These are phyloP conservation scores for Podocnemis expansa DNA, from an alignment of 2,113 vertebrate species.

Conservation along the genomic window DNA sequence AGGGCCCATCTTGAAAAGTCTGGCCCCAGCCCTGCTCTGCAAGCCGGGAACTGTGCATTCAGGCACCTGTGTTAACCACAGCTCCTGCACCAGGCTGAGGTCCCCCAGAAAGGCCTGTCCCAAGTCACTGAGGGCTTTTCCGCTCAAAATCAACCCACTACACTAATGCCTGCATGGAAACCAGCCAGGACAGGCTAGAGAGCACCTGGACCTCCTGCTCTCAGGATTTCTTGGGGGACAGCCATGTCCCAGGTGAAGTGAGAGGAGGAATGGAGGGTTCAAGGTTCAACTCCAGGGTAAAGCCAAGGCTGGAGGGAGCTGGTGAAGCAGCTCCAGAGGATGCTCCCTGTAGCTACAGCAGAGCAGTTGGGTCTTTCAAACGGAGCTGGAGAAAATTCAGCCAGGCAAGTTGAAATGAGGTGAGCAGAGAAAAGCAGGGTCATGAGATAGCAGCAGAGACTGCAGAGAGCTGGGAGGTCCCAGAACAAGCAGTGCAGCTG, in stretches of 20 bases:
- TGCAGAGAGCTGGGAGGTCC: background rate
- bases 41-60: background rate
- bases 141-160: background rate
- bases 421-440: background rate
- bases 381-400: background rate
- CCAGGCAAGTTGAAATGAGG: background rate
- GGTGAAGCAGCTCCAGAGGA: background rate
- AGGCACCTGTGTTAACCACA: background rate
- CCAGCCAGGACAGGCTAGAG: background rate
- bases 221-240: background rate
- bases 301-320: background rate
- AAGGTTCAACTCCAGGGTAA: background rate
- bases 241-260: fast-evolving
- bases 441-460: fast-evolving
- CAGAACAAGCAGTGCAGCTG: too few species aligned
- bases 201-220: background rate
- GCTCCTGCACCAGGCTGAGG: background rate
- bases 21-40: background rate
- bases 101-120: background rate
- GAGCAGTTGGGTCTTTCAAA: background rate
- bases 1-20: background rate
- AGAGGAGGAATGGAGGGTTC: background rate
- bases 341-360: background rate
- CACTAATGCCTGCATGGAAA: background rate
- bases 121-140: background rate